A percentile compares a stretch with the other conserved stretches of the same genome.
Conservation (phyloP, 1,140 invertebrate species). For the Neotoxoptera formosana region DNA sequence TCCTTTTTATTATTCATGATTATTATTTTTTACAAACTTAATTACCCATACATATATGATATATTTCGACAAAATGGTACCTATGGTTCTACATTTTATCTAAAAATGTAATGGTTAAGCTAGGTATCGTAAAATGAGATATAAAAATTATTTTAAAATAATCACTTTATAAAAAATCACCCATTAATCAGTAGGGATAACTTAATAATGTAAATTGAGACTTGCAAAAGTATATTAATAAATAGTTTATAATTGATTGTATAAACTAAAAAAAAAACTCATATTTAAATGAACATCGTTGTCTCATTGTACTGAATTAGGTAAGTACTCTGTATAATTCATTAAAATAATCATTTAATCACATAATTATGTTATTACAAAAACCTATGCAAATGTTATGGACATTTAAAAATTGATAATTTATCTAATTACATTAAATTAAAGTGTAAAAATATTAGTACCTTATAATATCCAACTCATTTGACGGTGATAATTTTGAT, state of each 20-base stretch:
- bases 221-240: no score
- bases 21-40: neutral
- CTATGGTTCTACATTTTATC: neutral
- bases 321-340: no score
- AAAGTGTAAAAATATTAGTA: neutral
- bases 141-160: no score
- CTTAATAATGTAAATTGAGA: no score
- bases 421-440: neutral
- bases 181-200: no score
- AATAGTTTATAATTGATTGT: neutral
- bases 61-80: neutral
- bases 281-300: neutral
- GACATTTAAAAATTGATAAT: neutral
- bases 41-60: neutral
- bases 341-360: no score
- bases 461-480: slow-evolving; percentile 40
- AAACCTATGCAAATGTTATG: neutral
- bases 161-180: no score
- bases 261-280: neutral
- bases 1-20: no score
- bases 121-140: no score
- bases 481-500: slow-evolving; percentile 51
- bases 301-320: neutral
- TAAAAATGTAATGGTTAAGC: no score
- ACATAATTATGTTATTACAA: neutral